Evolutionary conservation across 1,140 invertebrate genomes (phyloP).

Genomic region (Tigriopus japonicus): DNA sequence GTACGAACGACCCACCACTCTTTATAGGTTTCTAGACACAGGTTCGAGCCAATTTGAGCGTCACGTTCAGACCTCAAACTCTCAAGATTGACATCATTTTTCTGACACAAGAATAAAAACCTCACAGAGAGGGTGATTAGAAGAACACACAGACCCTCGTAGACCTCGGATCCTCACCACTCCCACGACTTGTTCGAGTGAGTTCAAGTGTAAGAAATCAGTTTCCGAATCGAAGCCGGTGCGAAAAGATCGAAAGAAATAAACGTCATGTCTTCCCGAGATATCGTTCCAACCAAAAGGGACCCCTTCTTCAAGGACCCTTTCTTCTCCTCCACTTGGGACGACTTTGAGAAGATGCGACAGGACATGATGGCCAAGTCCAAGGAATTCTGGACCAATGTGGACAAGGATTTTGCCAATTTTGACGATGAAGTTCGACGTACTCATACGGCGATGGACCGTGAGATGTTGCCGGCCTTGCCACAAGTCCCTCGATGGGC

Average conservation of each 20-base stretch:
- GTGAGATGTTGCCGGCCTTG: not conserved
- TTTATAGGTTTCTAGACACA: too few relatives aligned
- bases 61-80: too few relatives aligned
- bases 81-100: too few relatives aligned
- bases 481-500: constrained; percentile 7
- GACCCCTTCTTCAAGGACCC: constrained; percentile 13
- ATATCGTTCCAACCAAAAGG: constrained; percentile 7
- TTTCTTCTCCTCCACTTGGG: constrained; percentile 12
- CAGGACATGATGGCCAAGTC: constrained; percentile 3
- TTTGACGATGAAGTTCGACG: constrained; percentile 4
- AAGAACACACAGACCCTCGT: too few relatives aligned
- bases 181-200: too few relatives aligned
- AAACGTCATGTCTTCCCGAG: not conserved
- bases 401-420: constrained; percentile 12
- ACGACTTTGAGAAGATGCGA: constrained; percentile 10
- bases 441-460: not conserved
- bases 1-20: too few relatives aligned
- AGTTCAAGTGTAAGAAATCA: too few relatives aligned
- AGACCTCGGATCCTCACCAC: too few relatives aligned
- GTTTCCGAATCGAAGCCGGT: too few relatives aligned
- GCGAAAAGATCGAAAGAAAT: not conserved
- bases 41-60: too few relatives aligned
- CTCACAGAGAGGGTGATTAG: too few relatives aligned
- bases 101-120: too few relatives aligned
- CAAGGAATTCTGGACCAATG: constrained; percentile 4